phyloP scores from a whole-genome alignment of 2,113 vertebrate genomes.

The mouse (Mus musculus) region DNA sequence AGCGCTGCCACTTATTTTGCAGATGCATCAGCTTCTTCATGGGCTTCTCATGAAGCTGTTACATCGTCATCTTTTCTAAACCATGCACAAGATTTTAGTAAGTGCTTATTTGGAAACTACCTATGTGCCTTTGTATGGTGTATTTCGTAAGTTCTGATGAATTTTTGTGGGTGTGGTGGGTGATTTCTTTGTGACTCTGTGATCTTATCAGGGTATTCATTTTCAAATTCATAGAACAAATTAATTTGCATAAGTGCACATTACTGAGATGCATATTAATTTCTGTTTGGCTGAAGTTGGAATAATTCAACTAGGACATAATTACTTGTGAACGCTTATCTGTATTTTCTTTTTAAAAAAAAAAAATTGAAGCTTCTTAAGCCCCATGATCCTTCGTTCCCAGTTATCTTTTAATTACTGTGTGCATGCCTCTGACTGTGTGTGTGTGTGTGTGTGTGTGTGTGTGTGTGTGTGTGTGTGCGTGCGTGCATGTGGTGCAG shows the following conservation, averaged over 20 bases:
- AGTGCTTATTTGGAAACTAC: slow-evolving; percentile 17
- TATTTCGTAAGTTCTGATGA: slow-evolving; percentile 19
- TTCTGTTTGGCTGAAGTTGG: slow-evolving; percentile 3
- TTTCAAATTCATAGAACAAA: slow-evolving; percentile 40
- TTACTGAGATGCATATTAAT: slow-evolving; percentile 30
- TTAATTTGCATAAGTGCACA: slow-evolving; percentile 48
- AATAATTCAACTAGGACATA: slow-evolving; percentile 62
- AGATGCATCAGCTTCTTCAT: background rate
- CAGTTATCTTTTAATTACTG: background rate
- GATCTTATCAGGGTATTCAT: background rate
- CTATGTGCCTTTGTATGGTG: background rate
- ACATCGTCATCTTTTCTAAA: background rate
- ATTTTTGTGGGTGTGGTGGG: background rate
- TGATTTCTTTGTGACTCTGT: background rate
- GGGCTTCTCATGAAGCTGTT: background rate
- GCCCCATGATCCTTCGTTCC: background rate
- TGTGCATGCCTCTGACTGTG: background rate
- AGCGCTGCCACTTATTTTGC: background rate
- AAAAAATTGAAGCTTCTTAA: background rate
- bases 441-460: background rate
- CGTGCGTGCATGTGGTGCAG: too few relatives aligned
- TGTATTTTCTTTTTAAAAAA: slow-evolving; percentile 4
- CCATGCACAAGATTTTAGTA: background rate
- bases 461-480: background rate
- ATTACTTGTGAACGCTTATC: slow-evolving; percentile 16